Percentiles rank a stretch among this genome's conserved stretches.
Conservation (phyloP, 35 echinoderm and acorn worm genomes). For the Apostichopus japonicus region DNA sequence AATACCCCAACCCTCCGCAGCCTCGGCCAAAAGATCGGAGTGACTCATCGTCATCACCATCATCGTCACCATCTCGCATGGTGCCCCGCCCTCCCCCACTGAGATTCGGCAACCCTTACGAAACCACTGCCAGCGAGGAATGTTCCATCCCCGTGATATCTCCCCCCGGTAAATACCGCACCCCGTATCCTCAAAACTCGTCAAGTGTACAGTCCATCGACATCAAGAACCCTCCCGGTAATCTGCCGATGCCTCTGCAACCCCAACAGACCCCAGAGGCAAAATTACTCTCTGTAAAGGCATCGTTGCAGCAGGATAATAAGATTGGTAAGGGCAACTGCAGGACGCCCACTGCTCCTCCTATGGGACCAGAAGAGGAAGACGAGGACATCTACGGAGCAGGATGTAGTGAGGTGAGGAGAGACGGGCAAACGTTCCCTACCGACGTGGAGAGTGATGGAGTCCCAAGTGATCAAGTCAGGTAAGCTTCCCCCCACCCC, state of each 20-base stretch:
- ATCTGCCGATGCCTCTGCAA: slow-evolving; percentile 44
- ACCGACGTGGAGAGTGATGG: not conserved
- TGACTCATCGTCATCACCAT: not conserved
- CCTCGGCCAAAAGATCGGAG: not conserved
- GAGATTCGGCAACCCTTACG: slow-evolving; percentile 73
- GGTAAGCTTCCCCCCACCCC: not conserved
- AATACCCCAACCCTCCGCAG: not conserved
- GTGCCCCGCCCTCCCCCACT: slow-evolving; percentile 5
- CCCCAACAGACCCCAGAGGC: slow-evolving; percentile 21
- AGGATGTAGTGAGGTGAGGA: not conserved
- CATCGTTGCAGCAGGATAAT: not conserved
- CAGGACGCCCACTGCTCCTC: slow-evolving; percentile 29
- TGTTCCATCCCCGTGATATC: not conserved
- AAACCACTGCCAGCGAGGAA: slow-evolving; percentile 17
- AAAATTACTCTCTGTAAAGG: slow-evolving; percentile 26
- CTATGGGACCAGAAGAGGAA: not conserved
- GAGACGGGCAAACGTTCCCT: not conserved
- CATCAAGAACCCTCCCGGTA: not conserved
- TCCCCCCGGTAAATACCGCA: not conserved
- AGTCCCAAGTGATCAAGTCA: not conserved
- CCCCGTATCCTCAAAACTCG: not conserved
- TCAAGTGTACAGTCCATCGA: not conserved
- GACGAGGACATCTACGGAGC: slow-evolving; percentile 41
- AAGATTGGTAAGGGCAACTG: not conserved
- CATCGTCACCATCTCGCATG: not conserved